Base-by-base conservation (phyloP, 2,113 vertebrate species). In the Castor canadensis region DNA sequence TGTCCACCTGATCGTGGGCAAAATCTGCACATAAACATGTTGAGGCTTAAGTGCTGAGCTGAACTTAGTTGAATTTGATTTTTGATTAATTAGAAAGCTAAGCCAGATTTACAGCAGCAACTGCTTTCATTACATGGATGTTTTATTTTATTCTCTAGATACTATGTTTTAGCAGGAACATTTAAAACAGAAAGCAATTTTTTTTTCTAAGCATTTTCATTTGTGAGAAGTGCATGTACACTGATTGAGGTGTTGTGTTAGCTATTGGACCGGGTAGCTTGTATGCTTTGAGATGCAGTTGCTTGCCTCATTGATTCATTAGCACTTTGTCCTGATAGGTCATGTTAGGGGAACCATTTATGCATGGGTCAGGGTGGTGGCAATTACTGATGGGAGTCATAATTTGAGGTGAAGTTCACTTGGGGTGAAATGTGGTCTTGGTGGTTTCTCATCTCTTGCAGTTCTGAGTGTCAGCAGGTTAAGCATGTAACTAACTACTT, bases 111-210 rank as follows among this genome's bases (percentile, higher is more conserved):
- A 43, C 47, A 81, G 47, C 38, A 69, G n/a, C 75, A 95, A 62
- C 76, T 82, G 11, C 11, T n/a, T 97, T 66, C 35, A 47, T 69
- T 38, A 19, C 26, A 30, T 9, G 13, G 32, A 58, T 89, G 58
- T 54, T 93, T 96, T 93, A 52, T 94, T n/a, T 49, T 79, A 60
- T 95, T 83, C 54, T 71, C 35, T 71, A 81, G 89, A 38, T 83
- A 43, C 35, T n/a, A 32, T 32, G 2, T 89, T 96, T 95, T 89
- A 95, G 81, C n/a, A 84, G 73, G 64, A 89, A 32, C 40, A 24
- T 62, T 90, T 77, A 5, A 71, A 87, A 84, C 87, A 64, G 2
- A n/a, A 54, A 15, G 45, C 9, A 75, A n/a, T 60, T 7, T 56
- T 83, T 94, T 95, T 93, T 69, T 40, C 49, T 81, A 84, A 83